Percentiles rank a stretch among this genome's conserved stretches.
phyloP scores from a whole-genome alignment of 2,113 vertebrate species.

The Lipotes vexillifer region DNA sequence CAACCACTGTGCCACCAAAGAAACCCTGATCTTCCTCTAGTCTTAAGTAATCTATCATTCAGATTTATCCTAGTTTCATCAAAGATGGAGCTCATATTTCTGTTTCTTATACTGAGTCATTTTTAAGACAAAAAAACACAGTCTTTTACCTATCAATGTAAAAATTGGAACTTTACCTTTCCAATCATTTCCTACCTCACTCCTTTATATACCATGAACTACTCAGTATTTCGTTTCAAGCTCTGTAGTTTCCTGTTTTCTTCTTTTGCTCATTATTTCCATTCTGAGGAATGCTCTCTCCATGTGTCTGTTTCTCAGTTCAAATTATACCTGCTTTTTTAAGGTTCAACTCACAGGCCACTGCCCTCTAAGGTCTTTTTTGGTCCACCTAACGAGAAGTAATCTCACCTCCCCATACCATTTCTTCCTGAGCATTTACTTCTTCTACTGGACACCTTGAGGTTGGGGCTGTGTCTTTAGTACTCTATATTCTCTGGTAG shows the following conservation, averaged over 20 bases:
- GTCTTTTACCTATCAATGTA: neutral
- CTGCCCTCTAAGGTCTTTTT: neutral
- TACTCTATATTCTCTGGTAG: neutral
- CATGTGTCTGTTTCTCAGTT: neutral
- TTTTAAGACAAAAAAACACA: slow-evolving; percentile 6
- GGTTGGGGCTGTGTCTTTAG: neutral
- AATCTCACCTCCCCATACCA: neutral
- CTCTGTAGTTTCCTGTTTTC: neutral
- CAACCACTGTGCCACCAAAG: too few species aligned
- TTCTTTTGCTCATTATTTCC: neutral
- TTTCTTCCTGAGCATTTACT: neutral
- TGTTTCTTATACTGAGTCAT: neutral
- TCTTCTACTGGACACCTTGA: neutral
- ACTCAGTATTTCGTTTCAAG: neutral
- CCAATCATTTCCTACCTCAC: neutral
- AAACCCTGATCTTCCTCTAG: too few species aligned
- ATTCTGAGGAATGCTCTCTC: neutral
- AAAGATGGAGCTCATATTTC: neutral
- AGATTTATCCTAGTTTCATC: neutral
- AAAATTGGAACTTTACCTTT: neutral
- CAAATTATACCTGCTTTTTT: neutral
- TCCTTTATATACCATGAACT: neutral
- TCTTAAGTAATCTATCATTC: neutral
- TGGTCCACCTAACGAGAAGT: neutral
- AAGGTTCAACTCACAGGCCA: neutral